Evolutionary conservation across 2,888 invertebrate genomes (phyloP).

Genomic region (Drosophila buzzatii): DNA sequence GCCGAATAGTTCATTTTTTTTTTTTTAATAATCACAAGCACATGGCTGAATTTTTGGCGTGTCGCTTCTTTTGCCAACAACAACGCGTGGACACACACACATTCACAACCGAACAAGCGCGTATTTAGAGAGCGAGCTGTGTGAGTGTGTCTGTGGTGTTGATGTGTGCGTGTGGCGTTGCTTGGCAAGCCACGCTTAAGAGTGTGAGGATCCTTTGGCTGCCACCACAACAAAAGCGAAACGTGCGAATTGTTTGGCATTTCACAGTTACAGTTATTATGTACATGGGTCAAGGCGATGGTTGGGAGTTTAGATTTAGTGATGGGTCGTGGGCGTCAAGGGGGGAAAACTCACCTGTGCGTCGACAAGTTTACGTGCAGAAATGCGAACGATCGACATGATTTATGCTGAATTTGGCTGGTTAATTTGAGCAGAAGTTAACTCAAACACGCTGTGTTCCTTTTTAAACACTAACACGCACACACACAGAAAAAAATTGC

Average conservation of each 20-base stretch:
- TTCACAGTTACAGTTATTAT: constrained; percentile 22
- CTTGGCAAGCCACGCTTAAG: constrained; percentile 50
- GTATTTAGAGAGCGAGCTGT: constrained; percentile 10
- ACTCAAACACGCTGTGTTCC: constrained; percentile 49
- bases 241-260: constrained; percentile 7
- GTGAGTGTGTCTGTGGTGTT: constrained; percentile 4
- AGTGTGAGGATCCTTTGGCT: constrained; percentile 37
- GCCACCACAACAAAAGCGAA: constrained; percentile 10
- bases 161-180: constrained; percentile 29
- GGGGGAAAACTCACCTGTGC: constrained; percentile 86
- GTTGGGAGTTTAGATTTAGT: neutral
- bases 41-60: constrained; percentile 66
- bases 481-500: constrained; percentile 77
- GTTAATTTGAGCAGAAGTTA: constrained; percentile 31
- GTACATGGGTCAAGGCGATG: neutral
- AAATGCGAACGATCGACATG: constrained; percentile 90
- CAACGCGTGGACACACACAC: constrained; percentile 26
- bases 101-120: constrained; percentile 1
- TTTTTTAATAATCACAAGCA: constrained; percentile 68
- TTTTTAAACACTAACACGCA: constrained; percentile 65
- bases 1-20: constrained; percentile 29
- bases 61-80: constrained; percentile 61
- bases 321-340: neutral
- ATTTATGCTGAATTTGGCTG: constrained; percentile 55
- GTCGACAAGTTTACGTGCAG: constrained; percentile 88